Evolutionary conservation across 53 echinoderm and acorn worm genomes (phyloP).

Genomic region (Echinometra lucunter): DNA sequence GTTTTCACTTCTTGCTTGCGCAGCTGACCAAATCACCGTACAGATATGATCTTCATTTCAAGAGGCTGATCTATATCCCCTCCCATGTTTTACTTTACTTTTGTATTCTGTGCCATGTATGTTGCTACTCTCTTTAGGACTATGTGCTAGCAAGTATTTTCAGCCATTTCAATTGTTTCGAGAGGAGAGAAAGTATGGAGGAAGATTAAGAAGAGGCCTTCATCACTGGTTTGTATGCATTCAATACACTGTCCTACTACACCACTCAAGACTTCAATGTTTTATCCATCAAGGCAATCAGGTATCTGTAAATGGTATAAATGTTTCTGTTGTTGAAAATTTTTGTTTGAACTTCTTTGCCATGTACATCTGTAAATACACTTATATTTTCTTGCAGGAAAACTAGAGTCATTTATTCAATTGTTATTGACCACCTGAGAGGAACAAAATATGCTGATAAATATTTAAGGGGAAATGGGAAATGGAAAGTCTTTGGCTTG

Average conservation of each 20-base stretch:
- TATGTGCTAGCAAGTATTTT: constrained; percentile 24
- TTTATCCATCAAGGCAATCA: constrained; percentile 5
- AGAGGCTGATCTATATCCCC: neutral
- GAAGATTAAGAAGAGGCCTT: neutral
- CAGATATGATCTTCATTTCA: too few species aligned
- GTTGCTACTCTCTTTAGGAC: constrained; percentile 40
- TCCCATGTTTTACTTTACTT: neutral
- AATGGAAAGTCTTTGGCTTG: too few species aligned
- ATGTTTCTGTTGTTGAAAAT: neutral
- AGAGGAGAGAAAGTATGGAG: neutral
- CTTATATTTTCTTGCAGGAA: neutral
- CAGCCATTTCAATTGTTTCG: constrained; percentile 42
- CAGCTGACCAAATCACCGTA: neutral
- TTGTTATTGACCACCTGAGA: neutral
- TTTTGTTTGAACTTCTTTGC: neutral
- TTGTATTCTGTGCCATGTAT: neutral
- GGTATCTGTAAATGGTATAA: constrained; percentile 12
- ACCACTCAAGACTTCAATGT: neutral
- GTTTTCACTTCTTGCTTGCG: neutral
- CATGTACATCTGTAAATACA: neutral
- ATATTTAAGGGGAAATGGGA: too few species aligned
- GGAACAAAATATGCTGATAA: too few species aligned
- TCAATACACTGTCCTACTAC: neutral
- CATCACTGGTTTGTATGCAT: constrained; percentile 43
- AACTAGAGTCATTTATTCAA: neutral